Evolutionary conservation across 2,888 invertebrate genomes (phyloP).

Genomic region (Temnothorax ravouxi): DNA sequence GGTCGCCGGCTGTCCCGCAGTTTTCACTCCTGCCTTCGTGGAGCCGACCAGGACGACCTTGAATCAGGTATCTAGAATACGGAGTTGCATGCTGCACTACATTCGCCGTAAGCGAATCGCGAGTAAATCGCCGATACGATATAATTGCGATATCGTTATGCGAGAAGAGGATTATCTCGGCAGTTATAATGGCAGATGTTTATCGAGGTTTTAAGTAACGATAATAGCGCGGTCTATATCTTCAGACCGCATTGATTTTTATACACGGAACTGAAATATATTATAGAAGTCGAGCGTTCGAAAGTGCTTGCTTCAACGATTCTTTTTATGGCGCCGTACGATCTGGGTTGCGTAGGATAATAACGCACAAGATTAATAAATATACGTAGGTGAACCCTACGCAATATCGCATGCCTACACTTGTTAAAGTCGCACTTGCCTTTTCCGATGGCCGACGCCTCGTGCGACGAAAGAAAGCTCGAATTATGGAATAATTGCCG

Average conservation of each 20-base stretch:
- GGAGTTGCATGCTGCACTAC: constrained; percentile 49
- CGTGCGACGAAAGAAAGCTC: constrained; percentile 6
- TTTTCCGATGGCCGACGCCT: constrained; percentile 50
- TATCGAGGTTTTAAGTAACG: constrained; percentile 8
- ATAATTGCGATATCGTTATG: constrained; percentile 27
- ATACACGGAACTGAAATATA: constrained; percentile 7
- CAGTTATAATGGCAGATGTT: background rate
- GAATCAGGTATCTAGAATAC: constrained; percentile 83
- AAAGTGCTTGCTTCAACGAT: constrained; percentile 15
- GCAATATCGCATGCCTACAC: constrained; percentile 69
- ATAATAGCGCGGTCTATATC: background rate
- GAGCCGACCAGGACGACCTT: constrained; percentile 86
- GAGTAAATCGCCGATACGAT: constrained; percentile 22
- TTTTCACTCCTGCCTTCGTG: constrained; percentile 91
- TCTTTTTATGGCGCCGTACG: constrained; percentile 61
- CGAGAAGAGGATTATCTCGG: background rate
- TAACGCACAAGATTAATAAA: constrained; percentile 57
- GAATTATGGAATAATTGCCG: constrained; percentile 5
- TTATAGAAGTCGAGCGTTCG: background rate
- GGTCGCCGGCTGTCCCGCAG: constrained; percentile 89
- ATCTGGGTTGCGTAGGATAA: constrained; percentile 69
- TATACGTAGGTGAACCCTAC: constrained; percentile 63
- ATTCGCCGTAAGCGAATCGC: constrained; percentile 19
- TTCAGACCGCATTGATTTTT: background rate
- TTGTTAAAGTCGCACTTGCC: constrained; percentile 63